A percentile compares a stretch with the other conserved stretches of the same genome.
phyloP scores from a whole-genome alignment of 2,888 invertebrate genomes.

The Rhaphigaster nebulosa region DNA sequence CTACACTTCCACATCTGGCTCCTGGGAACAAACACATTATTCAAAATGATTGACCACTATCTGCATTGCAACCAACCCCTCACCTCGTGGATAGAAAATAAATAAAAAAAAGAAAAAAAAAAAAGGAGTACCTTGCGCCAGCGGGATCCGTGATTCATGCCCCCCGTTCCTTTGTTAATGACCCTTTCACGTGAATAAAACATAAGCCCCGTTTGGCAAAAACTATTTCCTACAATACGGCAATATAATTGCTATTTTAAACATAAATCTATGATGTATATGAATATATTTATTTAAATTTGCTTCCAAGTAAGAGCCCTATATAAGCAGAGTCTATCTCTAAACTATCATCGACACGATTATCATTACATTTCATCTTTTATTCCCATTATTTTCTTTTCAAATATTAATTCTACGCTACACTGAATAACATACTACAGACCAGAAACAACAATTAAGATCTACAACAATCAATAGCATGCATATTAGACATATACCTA shows the following conservation, averaged over 20 bases:
- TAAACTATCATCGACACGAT: too few relatives aligned
- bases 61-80: conserved; percentile 29
- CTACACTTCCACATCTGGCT: neutral
- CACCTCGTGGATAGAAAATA: conserved; percentile 17
- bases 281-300: neutral
- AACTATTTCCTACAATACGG: conserved; percentile 2
- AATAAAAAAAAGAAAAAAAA: conserved; percentile 18
- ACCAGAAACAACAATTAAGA: too few relatives aligned
- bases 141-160: conserved; percentile 45
- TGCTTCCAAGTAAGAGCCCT: too few relatives aligned
- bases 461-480: too few relatives aligned
- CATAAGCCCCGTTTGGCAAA: conserved; percentile 12
- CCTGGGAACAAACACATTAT: conserved; percentile 22
- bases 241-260: conserved; percentile 12
- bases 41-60: conserved; percentile 50
- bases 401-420: too few relatives aligned
- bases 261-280: neutral
- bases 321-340: too few relatives aligned
- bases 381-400: too few relatives aligned
- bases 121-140: neutral
- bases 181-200: conserved; percentile 23
- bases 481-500: too few relatives aligned
- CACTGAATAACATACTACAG: too few relatives aligned
- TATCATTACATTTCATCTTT: too few relatives aligned
- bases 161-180: conserved; percentile 25